A percentile compares a stretch with the other conserved stretches of the same genome.
Evolutionary conservation across 2,888 invertebrate species (phyloP).

Genomic region (Chrysomela aeneicollis): DNA sequence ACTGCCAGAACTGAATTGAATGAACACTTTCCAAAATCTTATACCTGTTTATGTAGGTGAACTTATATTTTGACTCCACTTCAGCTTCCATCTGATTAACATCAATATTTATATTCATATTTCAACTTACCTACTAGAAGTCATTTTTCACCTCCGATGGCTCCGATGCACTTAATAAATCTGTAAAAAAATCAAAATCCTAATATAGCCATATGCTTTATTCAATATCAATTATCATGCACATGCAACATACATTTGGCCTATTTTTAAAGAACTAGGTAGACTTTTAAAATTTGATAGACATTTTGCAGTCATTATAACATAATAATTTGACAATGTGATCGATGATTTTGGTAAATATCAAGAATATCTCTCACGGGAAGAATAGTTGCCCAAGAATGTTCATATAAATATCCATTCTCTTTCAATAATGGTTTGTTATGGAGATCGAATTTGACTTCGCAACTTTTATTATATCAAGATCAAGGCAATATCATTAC

Average conservation of each 20-base stretch:
- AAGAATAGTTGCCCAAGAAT: background rate
- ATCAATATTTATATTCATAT: slow-evolving; percentile 7
- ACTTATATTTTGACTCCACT: too few relatives aligned
- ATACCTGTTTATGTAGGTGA: too few relatives aligned
- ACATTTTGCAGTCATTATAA: background rate
- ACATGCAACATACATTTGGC: slow-evolving; percentile 36
- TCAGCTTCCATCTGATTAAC: too few relatives aligned
- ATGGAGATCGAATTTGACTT: background rate
- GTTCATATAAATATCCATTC: background rate
- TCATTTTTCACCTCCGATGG: slow-evolving; percentile 41
- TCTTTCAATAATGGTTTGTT: background rate
- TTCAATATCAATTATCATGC: slow-evolving; percentile 28
- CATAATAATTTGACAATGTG: slow-evolving; percentile 6
- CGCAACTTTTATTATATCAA: background rate
- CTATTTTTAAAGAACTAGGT: slow-evolving; percentile 39
- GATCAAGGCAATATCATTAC: background rate
- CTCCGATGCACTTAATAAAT: slow-evolving; percentile 6
- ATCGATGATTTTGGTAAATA: background rate
- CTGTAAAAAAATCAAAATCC: slow-evolving; percentile 25
- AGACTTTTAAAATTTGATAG: background rate
- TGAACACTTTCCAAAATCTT: too few relatives aligned
- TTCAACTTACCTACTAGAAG: slow-evolving; percentile 53
- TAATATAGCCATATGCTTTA: slow-evolving; percentile 37
- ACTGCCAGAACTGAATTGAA: too few relatives aligned
- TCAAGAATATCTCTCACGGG: background rate